Percentiles rank a stretch among this genome's conserved stretches.
phyloP scores from a whole-genome alignment of 2,113 vertebrate genomes.

The Sturnira hondurensis region DNA sequence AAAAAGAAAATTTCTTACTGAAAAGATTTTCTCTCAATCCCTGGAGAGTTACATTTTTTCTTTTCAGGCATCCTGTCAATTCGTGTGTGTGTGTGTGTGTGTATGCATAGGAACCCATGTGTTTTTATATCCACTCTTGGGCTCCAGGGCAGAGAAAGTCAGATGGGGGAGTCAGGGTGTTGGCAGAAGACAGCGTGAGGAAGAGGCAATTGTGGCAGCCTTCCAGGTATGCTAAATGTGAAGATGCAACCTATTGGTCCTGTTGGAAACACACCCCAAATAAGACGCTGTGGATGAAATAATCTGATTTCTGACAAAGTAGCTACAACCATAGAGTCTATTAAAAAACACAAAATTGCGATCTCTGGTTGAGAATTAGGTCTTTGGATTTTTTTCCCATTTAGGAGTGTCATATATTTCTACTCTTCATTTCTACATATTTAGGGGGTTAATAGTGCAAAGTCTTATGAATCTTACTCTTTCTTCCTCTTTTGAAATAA shows the following conservation, averaged over 20 bases:
- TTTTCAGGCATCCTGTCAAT: background rate
- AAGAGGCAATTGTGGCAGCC: background rate
- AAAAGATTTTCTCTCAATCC: background rate
- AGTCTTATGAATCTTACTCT: background rate
- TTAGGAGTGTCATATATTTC: background rate
- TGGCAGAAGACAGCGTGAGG: background rate
- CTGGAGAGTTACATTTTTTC: background rate
- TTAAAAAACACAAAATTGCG: background rate
- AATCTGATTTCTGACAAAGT: background rate
- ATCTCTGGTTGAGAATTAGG: background rate
- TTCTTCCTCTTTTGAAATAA: background rate
- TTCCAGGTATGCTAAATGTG: background rate
- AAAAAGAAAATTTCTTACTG: background rate
- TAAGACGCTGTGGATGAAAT: background rate
- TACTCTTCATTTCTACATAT: background rate
- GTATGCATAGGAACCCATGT: rapidly evolving
- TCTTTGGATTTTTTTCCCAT: background rate
- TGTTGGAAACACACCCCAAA: background rate
- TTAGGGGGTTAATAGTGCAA: background rate
- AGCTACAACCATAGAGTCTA: background rate
- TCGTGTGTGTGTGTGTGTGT: too few species aligned
- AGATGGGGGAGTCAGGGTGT: background rate
- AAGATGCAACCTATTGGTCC: background rate
- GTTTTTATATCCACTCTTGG: background rate
- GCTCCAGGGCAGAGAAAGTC: background rate